Percentiles rank a stretch among this genome's conserved stretches.
Evolutionary conservation across 2,113 vertebrate species (phyloP).

Genomic region (Mirounga angustirostris): DNA sequence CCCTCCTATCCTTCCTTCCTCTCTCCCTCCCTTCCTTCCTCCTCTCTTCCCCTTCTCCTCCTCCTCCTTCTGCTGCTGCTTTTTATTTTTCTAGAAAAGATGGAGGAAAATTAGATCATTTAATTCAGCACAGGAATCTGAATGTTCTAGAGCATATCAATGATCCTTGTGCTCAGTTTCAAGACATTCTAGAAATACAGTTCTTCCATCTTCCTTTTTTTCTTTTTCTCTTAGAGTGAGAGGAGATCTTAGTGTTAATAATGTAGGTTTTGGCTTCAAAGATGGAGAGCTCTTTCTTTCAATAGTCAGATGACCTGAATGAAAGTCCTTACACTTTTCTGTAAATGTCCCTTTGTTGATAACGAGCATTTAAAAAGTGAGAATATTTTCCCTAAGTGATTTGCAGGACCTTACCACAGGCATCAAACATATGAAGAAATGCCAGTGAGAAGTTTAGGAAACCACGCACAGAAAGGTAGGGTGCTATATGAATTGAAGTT

Average conservation of each 20-base stretch:
- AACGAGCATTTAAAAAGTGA: not conserved
- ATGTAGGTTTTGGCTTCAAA: not conserved
- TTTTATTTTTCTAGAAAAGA: not conserved
- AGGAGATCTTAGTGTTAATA: not conserved
- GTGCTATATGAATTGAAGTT: not conserved
- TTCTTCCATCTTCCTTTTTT: not conserved
- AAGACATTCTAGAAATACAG: not conserved
- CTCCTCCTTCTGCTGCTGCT: not conserved
- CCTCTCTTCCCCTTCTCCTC: not conserved
- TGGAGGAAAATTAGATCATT: not conserved
- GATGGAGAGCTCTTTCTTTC: not conserved
- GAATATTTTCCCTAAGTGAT: not conserved
- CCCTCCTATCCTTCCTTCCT: not conserved
- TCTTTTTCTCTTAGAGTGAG: not conserved
- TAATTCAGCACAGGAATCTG: not conserved
- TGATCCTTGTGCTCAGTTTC: not conserved
- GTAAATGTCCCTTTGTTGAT: not conserved
- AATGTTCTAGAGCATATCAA: not conserved
- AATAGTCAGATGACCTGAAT: not conserved
- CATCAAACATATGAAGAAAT: not conserved
- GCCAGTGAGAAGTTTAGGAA: not conserved
- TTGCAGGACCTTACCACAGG: not conserved
- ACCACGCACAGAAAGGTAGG: not conserved
- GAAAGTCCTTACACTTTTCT: not conserved
- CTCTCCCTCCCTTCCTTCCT: not conserved